Conservation (phyloP, 2,797 vertebrate species). For the Knipowitschia caucasica region DNA sequence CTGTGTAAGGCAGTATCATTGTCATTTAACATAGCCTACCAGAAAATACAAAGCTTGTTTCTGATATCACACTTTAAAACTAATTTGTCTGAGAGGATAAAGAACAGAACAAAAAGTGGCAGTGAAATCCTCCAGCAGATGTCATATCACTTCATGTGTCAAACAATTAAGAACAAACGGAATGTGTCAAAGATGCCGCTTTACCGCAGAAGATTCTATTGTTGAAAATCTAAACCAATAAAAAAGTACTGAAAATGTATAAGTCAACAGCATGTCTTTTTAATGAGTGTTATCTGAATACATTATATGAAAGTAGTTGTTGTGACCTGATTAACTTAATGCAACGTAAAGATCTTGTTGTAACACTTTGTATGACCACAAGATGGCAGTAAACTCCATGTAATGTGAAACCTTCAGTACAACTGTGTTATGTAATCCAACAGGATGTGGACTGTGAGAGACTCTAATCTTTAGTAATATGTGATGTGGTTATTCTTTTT, state of each 20-base stretch:
- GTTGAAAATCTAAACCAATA: too few relatives aligned
- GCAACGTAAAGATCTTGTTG: constrained; percentile 14
- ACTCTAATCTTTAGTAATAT: neutral
- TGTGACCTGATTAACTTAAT: too few relatives aligned
- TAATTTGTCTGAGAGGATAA: constrained; percentile 13
- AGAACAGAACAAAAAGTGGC: constrained; percentile 18
- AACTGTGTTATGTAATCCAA: constrained; percentile 7
- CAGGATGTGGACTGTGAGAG: neutral
- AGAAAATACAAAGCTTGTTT: neutral
- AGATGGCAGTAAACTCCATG: constrained; percentile 57
- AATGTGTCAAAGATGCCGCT: neutral
- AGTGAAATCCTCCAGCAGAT: constrained; percentile 13
- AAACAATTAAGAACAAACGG: constrained; percentile 15
- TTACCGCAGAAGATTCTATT: neutral
- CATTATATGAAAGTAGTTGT: too few relatives aligned
- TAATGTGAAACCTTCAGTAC: constrained; percentile 23
- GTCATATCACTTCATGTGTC: constrained; percentile 8
- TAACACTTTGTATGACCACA: constrained; percentile 36
- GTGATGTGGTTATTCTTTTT: neutral
- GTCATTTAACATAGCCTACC: constrained; percentile 2
- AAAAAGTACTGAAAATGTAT: neutral
- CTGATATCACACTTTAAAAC: constrained; percentile 8
- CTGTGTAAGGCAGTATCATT: constrained; percentile 11
- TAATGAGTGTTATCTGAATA: too few relatives aligned
- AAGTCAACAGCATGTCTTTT: too few relatives aligned